phyloP scores from a whole-genome alignment of 2,113 vertebrate species.

The Coracopsis vasa region DNA sequence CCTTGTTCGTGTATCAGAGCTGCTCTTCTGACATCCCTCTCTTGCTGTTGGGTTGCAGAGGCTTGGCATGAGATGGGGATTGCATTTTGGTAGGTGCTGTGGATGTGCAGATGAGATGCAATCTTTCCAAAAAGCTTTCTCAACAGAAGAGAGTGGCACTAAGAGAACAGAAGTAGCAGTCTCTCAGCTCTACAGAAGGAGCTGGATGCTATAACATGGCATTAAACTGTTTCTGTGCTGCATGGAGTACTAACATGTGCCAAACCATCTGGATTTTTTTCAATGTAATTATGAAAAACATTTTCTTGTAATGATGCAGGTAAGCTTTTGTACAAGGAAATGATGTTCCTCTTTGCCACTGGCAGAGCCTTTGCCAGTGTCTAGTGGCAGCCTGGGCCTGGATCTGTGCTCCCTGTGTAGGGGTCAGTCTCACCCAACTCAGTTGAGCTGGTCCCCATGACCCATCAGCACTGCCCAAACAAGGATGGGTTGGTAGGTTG shows the following conservation, averaged over 20 bases:
- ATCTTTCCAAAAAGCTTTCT: not conserved
- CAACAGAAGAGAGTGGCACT: not conserved
- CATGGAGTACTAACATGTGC: too few relatives aligned
- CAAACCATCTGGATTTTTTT: not conserved
- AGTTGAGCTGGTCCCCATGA: too few relatives aligned
- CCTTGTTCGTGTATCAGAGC: rapidly evolving
- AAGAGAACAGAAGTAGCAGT: not conserved
- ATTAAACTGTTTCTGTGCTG: too few relatives aligned
- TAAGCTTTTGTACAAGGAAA: not conserved
- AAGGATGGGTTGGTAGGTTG: too few relatives aligned
- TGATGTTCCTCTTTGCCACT: not conserved
- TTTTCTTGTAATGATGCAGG: not conserved
- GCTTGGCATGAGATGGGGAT: not conserved
- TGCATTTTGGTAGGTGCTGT: not conserved
- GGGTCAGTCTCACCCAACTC: too few relatives aligned
- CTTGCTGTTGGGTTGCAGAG: not conserved
- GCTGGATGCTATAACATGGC: not conserved
- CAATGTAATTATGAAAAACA: too few relatives aligned
- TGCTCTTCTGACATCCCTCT: not conserved
- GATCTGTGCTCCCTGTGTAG: too few relatives aligned
- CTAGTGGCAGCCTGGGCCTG: too few relatives aligned
- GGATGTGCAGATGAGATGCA: not conserved
- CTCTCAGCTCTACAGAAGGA: not conserved
- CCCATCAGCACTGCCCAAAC: too few relatives aligned
- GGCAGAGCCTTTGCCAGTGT: too few relatives aligned